Evolutionary conservation across 1,140 invertebrate genomes (phyloP).

Genomic region (Lordiphosa clarofinis): DNA sequence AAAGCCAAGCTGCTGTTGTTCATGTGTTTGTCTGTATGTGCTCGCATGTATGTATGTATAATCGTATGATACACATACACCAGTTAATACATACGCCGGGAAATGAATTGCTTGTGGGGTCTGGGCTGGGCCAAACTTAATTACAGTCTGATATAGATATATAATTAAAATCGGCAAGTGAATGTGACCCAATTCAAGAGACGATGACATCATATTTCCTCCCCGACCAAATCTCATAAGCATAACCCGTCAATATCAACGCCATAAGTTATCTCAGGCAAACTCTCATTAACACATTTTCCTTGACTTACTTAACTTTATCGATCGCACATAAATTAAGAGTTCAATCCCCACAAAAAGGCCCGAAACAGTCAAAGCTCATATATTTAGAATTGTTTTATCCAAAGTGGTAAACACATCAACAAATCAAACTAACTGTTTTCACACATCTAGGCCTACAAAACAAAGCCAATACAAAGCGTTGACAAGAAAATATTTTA

Average conservation of each 20-base stretch:
- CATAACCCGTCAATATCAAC: conserved; percentile 2
- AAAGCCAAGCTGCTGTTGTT: conserved; percentile 31
- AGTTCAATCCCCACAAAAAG: conserved; percentile 9
- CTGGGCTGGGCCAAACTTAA: conserved; percentile 25
- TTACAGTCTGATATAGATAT: conserved; percentile 32
- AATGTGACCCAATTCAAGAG: conserved; percentile 30
- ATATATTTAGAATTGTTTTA: conserved; percentile 36
- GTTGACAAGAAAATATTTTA: conserved; percentile 38
- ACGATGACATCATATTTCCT: conserved; percentile 3
- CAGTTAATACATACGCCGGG: conserved; percentile 42
- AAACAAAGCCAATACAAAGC: conserved; percentile 23
- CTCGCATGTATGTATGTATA: conserved; percentile 18
- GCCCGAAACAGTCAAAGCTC: conserved; percentile 21
- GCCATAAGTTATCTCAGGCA: conserved; percentile 1
- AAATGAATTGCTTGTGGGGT: conserved; percentile 6
- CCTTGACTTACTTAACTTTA: conserved; percentile 13
- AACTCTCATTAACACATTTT: conserved; percentile 5
- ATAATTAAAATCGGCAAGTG: conserved; percentile 33
- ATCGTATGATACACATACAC: conserved; percentile 29
- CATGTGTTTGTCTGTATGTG: conserved; percentile 19
- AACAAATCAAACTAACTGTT: conserved; percentile 59
- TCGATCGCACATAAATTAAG: conserved; percentile 28
- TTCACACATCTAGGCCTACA: conserved; percentile 68
- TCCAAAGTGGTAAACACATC: conserved; percentile 35
- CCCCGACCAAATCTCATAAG: neutral